Evolutionary conservation across 2,888 invertebrate species (phyloP).

Genomic region (Germaria angustata): DNA sequence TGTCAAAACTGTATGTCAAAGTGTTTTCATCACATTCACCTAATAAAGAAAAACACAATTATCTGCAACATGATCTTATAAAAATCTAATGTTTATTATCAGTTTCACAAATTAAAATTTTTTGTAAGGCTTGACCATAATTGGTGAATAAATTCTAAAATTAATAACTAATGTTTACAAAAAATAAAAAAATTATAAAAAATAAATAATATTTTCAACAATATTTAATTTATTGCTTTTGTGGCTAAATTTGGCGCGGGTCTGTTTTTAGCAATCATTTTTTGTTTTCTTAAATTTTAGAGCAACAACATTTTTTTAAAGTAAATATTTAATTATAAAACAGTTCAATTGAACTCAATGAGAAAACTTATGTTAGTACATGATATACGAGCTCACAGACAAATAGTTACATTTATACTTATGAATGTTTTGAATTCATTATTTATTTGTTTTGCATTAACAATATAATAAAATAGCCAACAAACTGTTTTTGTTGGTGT

Average conservation of each 20-base stretch:
- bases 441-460: slow-evolving; percentile 35
- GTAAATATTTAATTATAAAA: slow-evolving; percentile 23
- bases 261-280: slow-evolving; percentile 34
- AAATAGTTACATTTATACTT: not conserved
- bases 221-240: not conserved
- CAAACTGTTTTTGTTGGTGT: slow-evolving; percentile 23
- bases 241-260: slow-evolving; percentile 48
- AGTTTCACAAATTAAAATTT: not conserved
- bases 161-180: slow-evolving; percentile 27
- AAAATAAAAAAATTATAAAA: slow-evolving; percentile 11
- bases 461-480: slow-evolving; percentile 10
- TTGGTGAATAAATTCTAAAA: slow-evolving; percentile 47
- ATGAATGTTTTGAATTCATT: slow-evolving; percentile 2
- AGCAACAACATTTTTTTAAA: not conserved
- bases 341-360: not conserved
- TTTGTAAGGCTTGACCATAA: slow-evolving; percentile 46
- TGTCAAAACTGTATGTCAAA: too few relatives aligned
- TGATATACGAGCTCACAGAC: not conserved
- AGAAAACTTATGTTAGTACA: not conserved
- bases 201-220: too few relatives aligned
- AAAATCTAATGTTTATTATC: too few relatives aligned
- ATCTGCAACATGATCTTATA: not conserved
- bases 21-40: too few relatives aligned
- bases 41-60: not conserved
- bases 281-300: too few relatives aligned